A percentile compares a stretch with the other conserved stretches of the same genome.
phyloP scores from a whole-genome alignment of 2,888 invertebrate species.

The Pecten maximus region DNA sequence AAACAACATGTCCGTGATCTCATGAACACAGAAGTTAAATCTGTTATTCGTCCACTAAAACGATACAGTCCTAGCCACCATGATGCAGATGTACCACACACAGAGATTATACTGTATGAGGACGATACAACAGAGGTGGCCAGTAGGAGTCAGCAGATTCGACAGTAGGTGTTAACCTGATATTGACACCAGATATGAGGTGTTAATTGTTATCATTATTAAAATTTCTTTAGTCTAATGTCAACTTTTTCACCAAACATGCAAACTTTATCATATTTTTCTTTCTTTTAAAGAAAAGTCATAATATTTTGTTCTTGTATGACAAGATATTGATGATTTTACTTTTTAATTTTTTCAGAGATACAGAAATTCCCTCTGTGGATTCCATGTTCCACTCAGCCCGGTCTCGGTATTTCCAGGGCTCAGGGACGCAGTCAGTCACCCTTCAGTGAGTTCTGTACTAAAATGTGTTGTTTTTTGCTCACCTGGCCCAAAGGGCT shows the following conservation, averaged over 20 bases:
- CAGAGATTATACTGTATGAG: slow-evolving; percentile 80
- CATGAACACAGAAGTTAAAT: slow-evolving; percentile 77
- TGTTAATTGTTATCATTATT: too few relatives aligned
- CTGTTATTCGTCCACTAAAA: slow-evolving; percentile 76
- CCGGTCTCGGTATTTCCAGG: slow-evolving; percentile 76
- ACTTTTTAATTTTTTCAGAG: slow-evolving; percentile 58
- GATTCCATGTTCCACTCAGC: slow-evolving; percentile 76
- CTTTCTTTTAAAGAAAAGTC: too few relatives aligned
- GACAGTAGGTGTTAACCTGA: slow-evolving; percentile 64
- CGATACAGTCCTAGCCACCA: slow-evolving; percentile 74
- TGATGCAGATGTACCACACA: slow-evolving; percentile 73
- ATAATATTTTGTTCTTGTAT: neutral
- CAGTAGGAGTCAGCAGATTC: slow-evolving; percentile 60
- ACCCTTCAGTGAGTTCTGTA: slow-evolving; percentile 77
- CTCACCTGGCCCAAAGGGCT: too few relatives aligned
- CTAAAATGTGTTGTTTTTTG: neutral
- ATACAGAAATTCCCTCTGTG: slow-evolving; percentile 71
- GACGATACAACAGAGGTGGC: slow-evolving; percentile 69
- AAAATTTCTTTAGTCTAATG: too few relatives aligned
- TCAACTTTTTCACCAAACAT: too few relatives aligned
- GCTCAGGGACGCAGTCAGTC: slow-evolving; percentile 75
- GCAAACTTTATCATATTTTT: too few relatives aligned
- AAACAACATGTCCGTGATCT: slow-evolving; percentile 76
- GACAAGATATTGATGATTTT: neutral
- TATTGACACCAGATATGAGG: too few relatives aligned